phyloP scores from a whole-genome alignment of 2,113 vertebrate species.

The Dermatemys mawii region DNA sequence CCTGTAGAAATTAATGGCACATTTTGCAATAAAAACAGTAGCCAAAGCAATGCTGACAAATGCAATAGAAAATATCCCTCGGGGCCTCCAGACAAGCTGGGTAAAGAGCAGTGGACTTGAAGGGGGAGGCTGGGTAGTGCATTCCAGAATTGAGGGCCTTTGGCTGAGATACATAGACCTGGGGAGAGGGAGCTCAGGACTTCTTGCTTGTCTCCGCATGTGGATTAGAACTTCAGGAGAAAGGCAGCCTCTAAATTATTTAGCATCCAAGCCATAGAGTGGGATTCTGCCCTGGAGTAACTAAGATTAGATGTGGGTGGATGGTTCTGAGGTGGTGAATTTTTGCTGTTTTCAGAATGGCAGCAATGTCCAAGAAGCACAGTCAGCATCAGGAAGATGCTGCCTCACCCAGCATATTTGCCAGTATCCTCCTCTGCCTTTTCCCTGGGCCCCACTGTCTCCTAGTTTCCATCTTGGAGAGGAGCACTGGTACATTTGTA shows the following conservation, averaged over 20 bases:
- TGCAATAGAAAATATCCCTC: not conserved
- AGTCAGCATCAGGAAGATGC: not conserved
- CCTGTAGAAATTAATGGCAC: not conserved
- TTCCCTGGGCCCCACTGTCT: not conserved
- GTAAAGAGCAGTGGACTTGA: not conserved
- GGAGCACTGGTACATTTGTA: not conserved
- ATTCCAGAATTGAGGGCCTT: not conserved
- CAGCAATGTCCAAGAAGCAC: not conserved
- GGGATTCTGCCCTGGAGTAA: not conserved
- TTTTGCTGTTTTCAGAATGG: not conserved
- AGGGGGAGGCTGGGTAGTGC: not conserved
- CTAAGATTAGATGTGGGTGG: not conserved
- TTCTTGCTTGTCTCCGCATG: not conserved
- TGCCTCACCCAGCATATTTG: fast-evolving
- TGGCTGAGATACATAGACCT: not conserved
- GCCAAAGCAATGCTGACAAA: conserved; percentile 13
- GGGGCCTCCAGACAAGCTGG: not conserved
- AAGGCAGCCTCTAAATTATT: fast-evolving
- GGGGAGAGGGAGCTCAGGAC: not conserved
- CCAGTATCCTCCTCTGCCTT: not conserved
- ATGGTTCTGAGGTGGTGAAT: not conserved
- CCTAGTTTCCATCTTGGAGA: not conserved
- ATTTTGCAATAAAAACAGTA: not conserved
- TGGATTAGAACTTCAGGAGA: not conserved
- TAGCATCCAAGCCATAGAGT: not conserved